A percentile compares a stretch with the other conserved stretches of the same genome.
Conservation (phyloP, 1,140 invertebrate genomes). For the Pseudoatta argentina region DNA sequence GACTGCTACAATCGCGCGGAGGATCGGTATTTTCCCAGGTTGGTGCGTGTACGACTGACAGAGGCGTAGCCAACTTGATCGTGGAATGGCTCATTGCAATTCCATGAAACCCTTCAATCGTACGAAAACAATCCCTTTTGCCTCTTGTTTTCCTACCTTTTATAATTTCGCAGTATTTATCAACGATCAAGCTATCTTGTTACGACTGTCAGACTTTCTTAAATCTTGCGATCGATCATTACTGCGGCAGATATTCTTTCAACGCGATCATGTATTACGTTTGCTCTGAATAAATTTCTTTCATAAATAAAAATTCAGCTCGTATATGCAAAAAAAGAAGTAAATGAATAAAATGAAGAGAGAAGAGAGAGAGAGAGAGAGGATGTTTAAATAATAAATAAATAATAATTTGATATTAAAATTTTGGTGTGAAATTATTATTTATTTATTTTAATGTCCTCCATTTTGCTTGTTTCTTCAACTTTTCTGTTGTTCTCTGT, state of each 20-base stretch:
- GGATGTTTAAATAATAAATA: too few species aligned
- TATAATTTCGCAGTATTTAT: background rate
- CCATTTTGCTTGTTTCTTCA: too few species aligned
- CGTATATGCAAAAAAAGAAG: too few species aligned
- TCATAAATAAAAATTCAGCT: too few species aligned
- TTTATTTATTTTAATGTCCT: background rate
- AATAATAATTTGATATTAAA: too few species aligned
- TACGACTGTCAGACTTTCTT: background rate
- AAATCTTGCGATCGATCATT: background rate
- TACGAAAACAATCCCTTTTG: background rate
- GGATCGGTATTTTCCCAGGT: constrained; percentile 50
- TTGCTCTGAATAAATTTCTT: background rate
- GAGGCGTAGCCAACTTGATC: constrained; percentile 40
- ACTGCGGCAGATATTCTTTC: background rate
- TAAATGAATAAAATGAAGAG: too few species aligned
- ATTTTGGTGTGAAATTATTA: too few species aligned
- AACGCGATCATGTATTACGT: background rate
- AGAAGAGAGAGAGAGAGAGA: too few species aligned
- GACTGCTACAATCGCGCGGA: constrained; percentile 56
- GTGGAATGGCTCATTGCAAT: background rate
- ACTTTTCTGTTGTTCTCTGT: too few species aligned
- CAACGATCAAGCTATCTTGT: background rate
- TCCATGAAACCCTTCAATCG: background rate
- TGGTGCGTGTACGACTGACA: constrained; percentile 36
- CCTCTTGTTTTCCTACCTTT: background rate